Base-by-base conservation (phyloP, 2,797 vertebrate genomes). In the Triplophysa yarkandensis region DNA sequence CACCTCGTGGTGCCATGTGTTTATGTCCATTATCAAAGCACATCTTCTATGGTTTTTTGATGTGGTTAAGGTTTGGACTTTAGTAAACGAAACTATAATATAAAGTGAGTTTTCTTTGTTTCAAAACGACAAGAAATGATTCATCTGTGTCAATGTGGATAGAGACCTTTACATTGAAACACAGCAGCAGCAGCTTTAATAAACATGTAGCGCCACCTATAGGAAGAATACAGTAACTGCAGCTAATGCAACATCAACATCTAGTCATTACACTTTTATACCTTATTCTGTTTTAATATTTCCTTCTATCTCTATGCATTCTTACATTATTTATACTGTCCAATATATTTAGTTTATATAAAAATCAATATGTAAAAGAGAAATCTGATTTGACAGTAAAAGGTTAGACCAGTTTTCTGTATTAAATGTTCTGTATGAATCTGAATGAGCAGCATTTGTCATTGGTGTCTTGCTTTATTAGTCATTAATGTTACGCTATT, bases 381-480 rank as follows among this genome's bases (percentile, higher is more conserved):
- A 11, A 14, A 14, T 30, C 14, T 27, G 27, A 30, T 57, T 17
- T 17, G 54, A 28, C 27, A 30, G 16, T 57, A 57, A 57, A 57
- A 9, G 6, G 2, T 3, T 16, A 17, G 7, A 7, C 2, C 3
- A 9, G 3, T 30, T 21, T 16, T 70, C 4, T 4, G 23, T 14
- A 44, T 46, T 19, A 71, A 76, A 52, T 14, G 61, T 50, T 41
- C n/a, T 67, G 71, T 25, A n/a, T 25, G 34, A 23, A 68, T 65
- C 65, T 69, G 27, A 55, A 34, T 76, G 74, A 62, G 55, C 61
- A 39, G 16, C 41, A 41, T n/a, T 52, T 60, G 52, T 67, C 71
- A 72, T 36, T 55, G 30, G n/a, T 44, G 23, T 79, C 55, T 44
- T 74, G 64, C 46, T 65, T 82, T n/a, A n/a, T n/a, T 71, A 82